phyloP scores from a whole-genome alignment of 1,140 invertebrate genomes.

The Brachionus plicatilis region DNA sequence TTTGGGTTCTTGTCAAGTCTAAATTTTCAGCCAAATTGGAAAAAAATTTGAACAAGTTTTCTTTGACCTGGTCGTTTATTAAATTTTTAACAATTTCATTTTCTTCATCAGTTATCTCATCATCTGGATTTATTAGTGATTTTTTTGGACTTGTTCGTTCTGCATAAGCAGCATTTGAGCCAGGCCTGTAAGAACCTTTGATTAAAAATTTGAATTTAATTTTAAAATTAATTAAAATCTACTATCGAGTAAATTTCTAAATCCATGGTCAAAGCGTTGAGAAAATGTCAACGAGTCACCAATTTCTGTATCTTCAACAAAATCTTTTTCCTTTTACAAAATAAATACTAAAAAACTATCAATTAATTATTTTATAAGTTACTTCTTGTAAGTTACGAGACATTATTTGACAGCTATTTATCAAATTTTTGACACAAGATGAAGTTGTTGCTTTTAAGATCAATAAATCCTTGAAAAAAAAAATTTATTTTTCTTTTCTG shows the following conservation, averaged over 20 bases:
- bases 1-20: background rate
- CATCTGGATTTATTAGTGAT: constrained; percentile 1
- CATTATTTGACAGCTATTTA: background rate
- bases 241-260: background rate
- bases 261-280: background rate
- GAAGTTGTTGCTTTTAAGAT: background rate
- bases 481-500: background rate
- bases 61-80: background rate
- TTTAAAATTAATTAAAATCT: no score
- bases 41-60: background rate
- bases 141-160: background rate
- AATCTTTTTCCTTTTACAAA: background rate
- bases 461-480: background rate
- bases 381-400: background rate
- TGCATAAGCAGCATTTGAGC: background rate
- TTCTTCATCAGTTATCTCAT: background rate
- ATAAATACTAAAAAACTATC: background rate
- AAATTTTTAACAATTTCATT: background rate
- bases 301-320: background rate
- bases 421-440: background rate
- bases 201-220: no score
- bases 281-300: background rate
- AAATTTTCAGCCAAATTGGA: background rate
- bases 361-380: background rate
- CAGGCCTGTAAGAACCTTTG: background rate